phyloP scores from a whole-genome alignment of 2,797 vertebrate genomes.

The Limosa lapponica region DNA sequence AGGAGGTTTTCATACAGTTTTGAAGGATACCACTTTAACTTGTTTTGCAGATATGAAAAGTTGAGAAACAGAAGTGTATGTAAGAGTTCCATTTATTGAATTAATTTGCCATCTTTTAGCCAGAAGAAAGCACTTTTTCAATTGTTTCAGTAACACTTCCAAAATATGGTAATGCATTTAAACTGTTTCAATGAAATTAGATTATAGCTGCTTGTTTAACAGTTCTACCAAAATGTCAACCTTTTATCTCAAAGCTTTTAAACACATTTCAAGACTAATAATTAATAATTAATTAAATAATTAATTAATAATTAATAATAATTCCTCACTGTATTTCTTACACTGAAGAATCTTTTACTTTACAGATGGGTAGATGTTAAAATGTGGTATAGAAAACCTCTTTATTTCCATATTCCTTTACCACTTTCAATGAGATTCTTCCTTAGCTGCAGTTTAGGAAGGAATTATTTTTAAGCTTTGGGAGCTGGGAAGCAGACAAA shows the following conservation, averaged over 20 bases:
- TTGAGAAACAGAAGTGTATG: not conserved
- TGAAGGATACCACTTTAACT: not conserved
- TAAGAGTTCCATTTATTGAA: not conserved
- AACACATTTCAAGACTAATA: not conserved
- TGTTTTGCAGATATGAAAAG: not conserved
- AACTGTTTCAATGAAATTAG: not conserved
- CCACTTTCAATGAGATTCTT: not conserved
- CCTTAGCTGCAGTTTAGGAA: not conserved
- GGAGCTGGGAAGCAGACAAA: not conserved
- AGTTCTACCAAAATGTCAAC: not conserved
- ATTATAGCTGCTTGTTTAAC: not conserved
- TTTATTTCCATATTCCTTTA: not conserved
- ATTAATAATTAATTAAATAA: too few species aligned
- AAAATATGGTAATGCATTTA: not conserved
- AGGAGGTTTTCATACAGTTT: rapidly evolving
- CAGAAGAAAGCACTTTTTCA: not conserved
- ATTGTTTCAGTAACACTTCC: not conserved
- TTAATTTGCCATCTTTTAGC: not conserved
- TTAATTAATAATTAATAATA: not conserved
- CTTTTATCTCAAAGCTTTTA: not conserved
- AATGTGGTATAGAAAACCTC: not conserved
- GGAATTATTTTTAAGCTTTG: not conserved
- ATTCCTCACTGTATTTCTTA: not conserved
- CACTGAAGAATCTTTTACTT: not conserved
- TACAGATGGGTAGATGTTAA: not conserved